Evolutionary conservation across 2,113 vertebrate species (phyloP), one percentile per base, ranked within the genome.

Genomic region (Uropsilus gracilis): DNA sequence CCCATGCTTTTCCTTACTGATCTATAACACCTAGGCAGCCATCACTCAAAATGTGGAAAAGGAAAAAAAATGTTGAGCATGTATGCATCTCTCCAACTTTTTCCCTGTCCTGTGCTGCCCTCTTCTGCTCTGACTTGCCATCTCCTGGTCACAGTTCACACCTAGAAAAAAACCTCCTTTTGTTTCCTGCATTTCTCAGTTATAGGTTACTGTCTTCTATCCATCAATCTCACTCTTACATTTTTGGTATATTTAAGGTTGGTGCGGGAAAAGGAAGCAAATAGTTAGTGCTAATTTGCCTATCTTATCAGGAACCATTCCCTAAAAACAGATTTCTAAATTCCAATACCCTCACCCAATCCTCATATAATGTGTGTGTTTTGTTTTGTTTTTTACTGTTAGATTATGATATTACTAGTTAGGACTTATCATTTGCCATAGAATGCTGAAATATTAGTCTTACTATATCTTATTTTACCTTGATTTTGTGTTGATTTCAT

Each of bases 401-500:
- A 34, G 37, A 34, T 46, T 26, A 37, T 20, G 6, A 68, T 44
- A 37, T 20, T 11, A 39, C 16, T 42, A 75, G 42, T 11, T 30
- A 61, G 28, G 30, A 28, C 8, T 61, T 64, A n/a, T 11, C 24
- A 61, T 61, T 28, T 28, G n/a, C 11, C 26, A 42, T 16, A 39
- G 18, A 26, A 6, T 28, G 13, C 4, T 85, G 34, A 78, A 3
- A 78, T 50, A 20, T 46, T 50, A 63, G 61, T 48, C 63, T 55
- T 22, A 63, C 55, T 72, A 1, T 37, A 80, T 77, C 34, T 81
- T 87, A 85, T 37, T 90, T 96, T 97, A 97, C 95, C 94, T 95
- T 89, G 30, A 13, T 46, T 73, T 89, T 87, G 22, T 34, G 3
- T 32, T 50, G n/a, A 3, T 34, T 89, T 89, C n/a, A 42, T 91